Percentiles rank a stretch among this genome's conserved stretches.
phyloP scores from a whole-genome alignment of 2,888 invertebrate species.

The Tridacna crocea region DNA sequence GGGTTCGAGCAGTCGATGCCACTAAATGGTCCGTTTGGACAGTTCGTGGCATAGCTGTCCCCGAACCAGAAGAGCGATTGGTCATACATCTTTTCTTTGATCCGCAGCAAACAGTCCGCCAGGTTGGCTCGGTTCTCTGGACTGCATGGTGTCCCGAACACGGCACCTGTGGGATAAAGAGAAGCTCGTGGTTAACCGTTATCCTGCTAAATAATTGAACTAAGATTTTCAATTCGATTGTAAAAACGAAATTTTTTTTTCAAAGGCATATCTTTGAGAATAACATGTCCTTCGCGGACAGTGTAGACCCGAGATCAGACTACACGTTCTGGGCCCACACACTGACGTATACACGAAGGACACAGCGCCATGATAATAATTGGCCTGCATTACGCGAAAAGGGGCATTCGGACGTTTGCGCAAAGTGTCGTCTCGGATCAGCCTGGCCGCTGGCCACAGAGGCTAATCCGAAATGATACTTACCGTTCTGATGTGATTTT shows the following conservation, averaged over 20 bases:
- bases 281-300: not conserved
- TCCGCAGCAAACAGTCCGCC: slow-evolving; percentile 27
- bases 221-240: not conserved
- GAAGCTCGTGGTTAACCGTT: not conserved
- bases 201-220: not conserved
- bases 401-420: too few species aligned
- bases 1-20: slow-evolving; percentile 27
- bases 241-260: not conserved
- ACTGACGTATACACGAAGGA: too few species aligned
- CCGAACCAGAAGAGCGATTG: slow-evolving; percentile 50
- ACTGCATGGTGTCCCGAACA: slow-evolving; percentile 25
- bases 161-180: slow-evolving; percentile 9
- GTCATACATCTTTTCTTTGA: slow-evolving; percentile 21
- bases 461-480: too few species aligned
- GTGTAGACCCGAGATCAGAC: too few species aligned
- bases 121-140: slow-evolving; percentile 32
- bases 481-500: too few species aligned
- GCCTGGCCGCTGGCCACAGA: too few species aligned
- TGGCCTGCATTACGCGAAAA: too few species aligned
- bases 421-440: too few species aligned
- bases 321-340: too few species aligned
- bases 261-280: not conserved
- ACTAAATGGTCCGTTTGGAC: slow-evolving; percentile 21
- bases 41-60: slow-evolving; percentile 11
- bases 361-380: too few species aligned